Evolutionary conservation across 2,113 vertebrate species (phyloP).

Genomic region (Daphoenositta chrysoptera): DNA sequence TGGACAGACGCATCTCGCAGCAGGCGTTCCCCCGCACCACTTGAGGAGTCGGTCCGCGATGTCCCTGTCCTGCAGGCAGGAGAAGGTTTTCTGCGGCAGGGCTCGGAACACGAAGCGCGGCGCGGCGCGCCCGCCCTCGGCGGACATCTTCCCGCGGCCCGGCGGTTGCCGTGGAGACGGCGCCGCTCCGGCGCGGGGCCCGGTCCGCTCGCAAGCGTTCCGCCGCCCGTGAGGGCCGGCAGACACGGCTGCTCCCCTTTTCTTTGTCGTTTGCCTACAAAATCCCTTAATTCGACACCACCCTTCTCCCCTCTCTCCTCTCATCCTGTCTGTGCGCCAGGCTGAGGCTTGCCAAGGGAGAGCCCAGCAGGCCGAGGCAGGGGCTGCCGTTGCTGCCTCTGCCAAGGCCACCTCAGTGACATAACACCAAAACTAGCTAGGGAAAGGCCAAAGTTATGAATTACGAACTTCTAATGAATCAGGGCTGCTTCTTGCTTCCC

Average conservation of each 20-base stretch:
- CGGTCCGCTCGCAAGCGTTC: background rate
- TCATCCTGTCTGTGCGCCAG: fast-evolving
- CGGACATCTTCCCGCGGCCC: slow-evolving; percentile 29
- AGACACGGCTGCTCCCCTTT: fast-evolving
- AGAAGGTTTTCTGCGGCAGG: slow-evolving; percentile 66
- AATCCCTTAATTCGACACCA: background rate
- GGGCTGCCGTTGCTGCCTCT: background rate
- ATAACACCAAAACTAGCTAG: fast-evolving
- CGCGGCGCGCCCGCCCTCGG: background rate
- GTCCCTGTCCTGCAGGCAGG: slow-evolving; percentile 41
- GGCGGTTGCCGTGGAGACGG: slow-evolving; percentile 42
- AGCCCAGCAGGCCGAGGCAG: background rate
- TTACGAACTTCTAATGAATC: background rate
- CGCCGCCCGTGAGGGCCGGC: background rate
- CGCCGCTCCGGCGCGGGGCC: background rate
- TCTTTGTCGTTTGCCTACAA: background rate
- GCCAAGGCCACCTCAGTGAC: fast-evolving
- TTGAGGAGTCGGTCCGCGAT: slow-evolving; percentile 64
- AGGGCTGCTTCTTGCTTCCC: background rate
- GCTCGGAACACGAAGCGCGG: slow-evolving; percentile 43
- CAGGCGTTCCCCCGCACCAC: slow-evolving; percentile 54
- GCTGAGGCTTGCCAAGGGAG: background rate
- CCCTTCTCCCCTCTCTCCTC: fast-evolving
- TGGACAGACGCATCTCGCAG: too few relatives aligned
- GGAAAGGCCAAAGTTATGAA: background rate